Evolutionary conservation across 2,888 invertebrate genomes (phyloP).

Genomic region (Drosophila melanosoma): DNA sequence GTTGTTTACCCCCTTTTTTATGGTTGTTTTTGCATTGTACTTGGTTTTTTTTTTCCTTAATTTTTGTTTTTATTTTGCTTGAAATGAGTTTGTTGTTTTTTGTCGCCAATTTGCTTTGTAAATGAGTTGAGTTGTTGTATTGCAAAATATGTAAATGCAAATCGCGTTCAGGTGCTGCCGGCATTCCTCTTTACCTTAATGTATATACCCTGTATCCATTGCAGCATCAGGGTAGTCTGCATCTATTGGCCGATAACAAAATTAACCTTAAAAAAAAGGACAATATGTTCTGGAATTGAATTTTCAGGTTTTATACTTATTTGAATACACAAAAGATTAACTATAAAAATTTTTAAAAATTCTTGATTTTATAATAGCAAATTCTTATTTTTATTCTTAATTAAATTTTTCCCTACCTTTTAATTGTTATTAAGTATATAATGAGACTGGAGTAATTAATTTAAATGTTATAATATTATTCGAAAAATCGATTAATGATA

Average conservation of each 20-base stretch:
- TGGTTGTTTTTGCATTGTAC: not conserved
- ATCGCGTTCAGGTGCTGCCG: slow-evolving; percentile 26
- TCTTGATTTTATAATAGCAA: not conserved
- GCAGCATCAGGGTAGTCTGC: not conserved
- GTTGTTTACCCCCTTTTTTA: not conserved
- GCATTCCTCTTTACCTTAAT: slow-evolving; percentile 3
- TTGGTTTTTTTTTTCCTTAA: not conserved
- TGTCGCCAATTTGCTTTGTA: slow-evolving; percentile 50
- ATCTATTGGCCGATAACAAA: not conserved
- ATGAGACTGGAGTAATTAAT: not conserved
- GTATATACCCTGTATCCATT: slow-evolving; percentile 19
- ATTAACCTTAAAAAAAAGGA: not conserved
- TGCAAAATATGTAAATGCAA: slow-evolving; percentile 46
- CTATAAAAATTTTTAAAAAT: not conserved
- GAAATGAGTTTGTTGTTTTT: slow-evolving; percentile 1
- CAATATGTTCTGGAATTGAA: not conserved
- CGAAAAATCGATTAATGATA: not conserved
- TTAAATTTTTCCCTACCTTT: not conserved
- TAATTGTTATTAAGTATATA: not conserved
- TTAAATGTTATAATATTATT: not conserved
- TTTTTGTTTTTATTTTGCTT: slow-evolving; percentile 10
- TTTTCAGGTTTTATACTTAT: not conserved
- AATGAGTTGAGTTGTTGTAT: slow-evolving; percentile 35
- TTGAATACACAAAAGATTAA: not conserved
- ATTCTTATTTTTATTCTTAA: no score